A percentile compares a stretch with the other conserved stretches of the same genome.
These are phyloP conservation scores for Monochamus alternatus DNA, from an alignment of 2,888 invertebrate species.

Conservation along the genomic window DNA sequence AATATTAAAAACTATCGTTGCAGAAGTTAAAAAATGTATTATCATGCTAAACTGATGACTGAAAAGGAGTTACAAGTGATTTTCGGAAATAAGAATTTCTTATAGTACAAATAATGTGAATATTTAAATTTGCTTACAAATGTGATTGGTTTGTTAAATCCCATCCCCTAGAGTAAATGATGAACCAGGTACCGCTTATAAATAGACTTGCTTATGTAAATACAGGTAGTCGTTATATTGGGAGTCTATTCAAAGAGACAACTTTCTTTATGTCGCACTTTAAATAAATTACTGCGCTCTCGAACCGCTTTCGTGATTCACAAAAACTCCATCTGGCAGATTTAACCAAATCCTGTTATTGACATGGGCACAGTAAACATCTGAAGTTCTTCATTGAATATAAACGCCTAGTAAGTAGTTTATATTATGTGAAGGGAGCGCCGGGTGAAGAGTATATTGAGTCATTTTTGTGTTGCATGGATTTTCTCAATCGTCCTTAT, in stretches of 20 bases:
- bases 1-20: too few species aligned
- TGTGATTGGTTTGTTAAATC: slow-evolving; percentile 6
- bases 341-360: slow-evolving; percentile 32
- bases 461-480: slow-evolving; percentile 14
- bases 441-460: slow-evolving; percentile 18
- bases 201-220: not conserved
- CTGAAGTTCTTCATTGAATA: slow-evolving; percentile 29
- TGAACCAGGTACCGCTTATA: not conserved
- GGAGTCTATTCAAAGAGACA: not conserved
- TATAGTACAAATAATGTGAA: too few species aligned
- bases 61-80: too few species aligned
- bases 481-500: slow-evolving; percentile 24
- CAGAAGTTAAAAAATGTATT: too few species aligned
- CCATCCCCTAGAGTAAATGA: not conserved
- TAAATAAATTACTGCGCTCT: slow-evolving; percentile 21
- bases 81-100: too few species aligned
- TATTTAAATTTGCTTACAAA: not conserved
- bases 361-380: slow-evolving; percentile 33
- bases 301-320: slow-evolving; percentile 16
- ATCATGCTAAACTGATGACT: too few species aligned
- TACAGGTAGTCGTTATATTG: slow-evolving; percentile 10
- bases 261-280: slow-evolving; percentile 25
- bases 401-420: slow-evolving; percentile 32
- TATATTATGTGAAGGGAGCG: slow-evolving; percentile 12
- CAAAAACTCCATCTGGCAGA: slow-evolving; percentile 12